A percentile compares a stretch with the other conserved stretches of the same genome.
Conservation (phyloP, 2,797 vertebrate species). For the Pseudotriccus pelzelni region DNA sequence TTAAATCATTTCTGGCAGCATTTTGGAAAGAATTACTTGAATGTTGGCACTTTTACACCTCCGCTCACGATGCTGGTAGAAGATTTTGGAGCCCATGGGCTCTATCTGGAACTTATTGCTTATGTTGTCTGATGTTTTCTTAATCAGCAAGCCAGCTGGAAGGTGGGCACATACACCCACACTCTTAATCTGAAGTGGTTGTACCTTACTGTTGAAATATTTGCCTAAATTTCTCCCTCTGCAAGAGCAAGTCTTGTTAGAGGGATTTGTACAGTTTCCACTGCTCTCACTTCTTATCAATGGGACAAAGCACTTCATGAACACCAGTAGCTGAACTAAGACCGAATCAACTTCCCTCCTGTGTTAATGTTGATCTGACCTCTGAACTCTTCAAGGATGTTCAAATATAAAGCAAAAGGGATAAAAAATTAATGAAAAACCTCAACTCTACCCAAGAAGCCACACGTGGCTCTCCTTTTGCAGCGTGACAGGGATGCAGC, state of each 20-base stretch:
- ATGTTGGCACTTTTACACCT: slow-evolving; percentile 17
- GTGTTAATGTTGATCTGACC: background rate
- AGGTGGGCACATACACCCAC: background rate
- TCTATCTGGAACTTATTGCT: slow-evolving; percentile 10
- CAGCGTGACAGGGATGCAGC: accelerated
- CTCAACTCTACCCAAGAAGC: background rate
- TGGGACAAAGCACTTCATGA: background rate
- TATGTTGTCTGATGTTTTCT: background rate
- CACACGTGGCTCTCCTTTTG: accelerated
- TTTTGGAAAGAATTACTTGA: slow-evolving; percentile 50
- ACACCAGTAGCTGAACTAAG: background rate
- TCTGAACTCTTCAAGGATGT: background rate
- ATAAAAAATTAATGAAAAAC: background rate
- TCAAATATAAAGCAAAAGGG: background rate
- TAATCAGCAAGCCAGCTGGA: slow-evolving; percentile 22
- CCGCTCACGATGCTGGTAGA: background rate
- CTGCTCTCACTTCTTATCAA: background rate
- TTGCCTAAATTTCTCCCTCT: background rate
- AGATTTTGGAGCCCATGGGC: background rate
- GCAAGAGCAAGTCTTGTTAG: background rate
- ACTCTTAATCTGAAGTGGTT: background rate
- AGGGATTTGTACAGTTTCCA: accelerated
- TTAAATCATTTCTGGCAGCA: slow-evolving; percentile 47
- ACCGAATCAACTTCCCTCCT: background rate
- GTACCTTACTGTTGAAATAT: background rate